Percentiles rank a stretch among this genome's conserved stretches.
Evolutionary conservation across 2,888 invertebrate genomes (phyloP).

Genomic region (Andrena trimmerana): DNA sequence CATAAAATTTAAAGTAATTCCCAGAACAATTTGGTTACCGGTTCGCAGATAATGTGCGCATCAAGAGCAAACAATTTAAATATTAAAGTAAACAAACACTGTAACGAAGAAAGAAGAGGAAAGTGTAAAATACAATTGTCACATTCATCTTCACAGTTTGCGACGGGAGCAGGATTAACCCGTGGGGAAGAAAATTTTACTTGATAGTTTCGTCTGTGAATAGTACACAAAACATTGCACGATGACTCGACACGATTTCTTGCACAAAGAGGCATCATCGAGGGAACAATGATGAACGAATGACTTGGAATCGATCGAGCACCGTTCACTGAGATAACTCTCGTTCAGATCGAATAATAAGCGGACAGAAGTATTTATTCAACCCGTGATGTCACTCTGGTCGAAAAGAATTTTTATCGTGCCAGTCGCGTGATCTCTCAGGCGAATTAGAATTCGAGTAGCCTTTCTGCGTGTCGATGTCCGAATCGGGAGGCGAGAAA

Average conservation of each 20-base stretch:
- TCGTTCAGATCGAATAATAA: slow-evolving; percentile 10
- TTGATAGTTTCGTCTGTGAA: slow-evolving; percentile 1
- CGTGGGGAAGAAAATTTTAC: background rate
- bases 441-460: slow-evolving; percentile 13
- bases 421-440: background rate
- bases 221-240: slow-evolving; percentile 21
- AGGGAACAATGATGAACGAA: slow-evolving; percentile 2
- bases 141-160: background rate
- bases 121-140: slow-evolving; percentile 19
- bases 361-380: slow-evolving; percentile 14
- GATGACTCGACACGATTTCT: slow-evolving; percentile 45
- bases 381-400: slow-evolving; percentile 28
- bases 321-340: slow-evolving; percentile 12
- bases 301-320: background rate
- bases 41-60: background rate
- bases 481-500: slow-evolving; percentile 15
- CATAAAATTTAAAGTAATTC: background rate
- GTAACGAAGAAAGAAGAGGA: background rate
- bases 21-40: background rate
- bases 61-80: background rate
- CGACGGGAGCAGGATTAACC: slow-evolving; percentile 8
- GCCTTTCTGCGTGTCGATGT: slow-evolving; percentile 1
- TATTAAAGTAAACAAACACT: background rate
- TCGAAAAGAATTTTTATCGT: slow-evolving; percentile 26
- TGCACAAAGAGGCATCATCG: background rate